phyloP scores from a whole-genome alignment of 2,888 invertebrate genomes.

The Terebella lapidaria region DNA sequence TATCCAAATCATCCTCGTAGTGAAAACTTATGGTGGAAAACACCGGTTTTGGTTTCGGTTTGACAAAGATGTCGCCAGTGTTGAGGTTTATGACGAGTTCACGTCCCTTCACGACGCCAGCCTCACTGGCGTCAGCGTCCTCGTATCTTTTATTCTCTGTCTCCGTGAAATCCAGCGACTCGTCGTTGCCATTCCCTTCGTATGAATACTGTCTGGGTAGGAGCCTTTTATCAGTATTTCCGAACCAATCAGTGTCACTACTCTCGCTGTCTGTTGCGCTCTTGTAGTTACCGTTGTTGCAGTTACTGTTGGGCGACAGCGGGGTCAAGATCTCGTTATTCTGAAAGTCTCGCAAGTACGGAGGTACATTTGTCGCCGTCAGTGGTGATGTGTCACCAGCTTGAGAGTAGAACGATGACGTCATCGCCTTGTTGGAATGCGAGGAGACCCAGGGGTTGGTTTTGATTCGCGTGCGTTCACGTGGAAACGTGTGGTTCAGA shows the following conservation, averaged over 20 bases:
- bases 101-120: not conserved
- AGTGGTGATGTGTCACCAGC: not conserved
- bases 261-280: not conserved
- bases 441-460: not conserved
- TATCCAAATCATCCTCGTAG: not conserved
- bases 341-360: too few species aligned
- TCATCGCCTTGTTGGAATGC: not conserved
- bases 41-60: not conserved
- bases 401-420: not conserved
- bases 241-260: not conserved
- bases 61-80: not conserved
- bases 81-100: not conserved
- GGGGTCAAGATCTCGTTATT: not conserved
- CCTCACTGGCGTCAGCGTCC: not conserved
- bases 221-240: not conserved
- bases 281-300: not conserved
- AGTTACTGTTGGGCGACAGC: not conserved
- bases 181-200: too few species aligned
- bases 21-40: not conserved
- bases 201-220: not conserved
- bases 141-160: too few species aligned
- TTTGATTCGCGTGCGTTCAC: slow-evolving; percentile 1
- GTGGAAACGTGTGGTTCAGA: not conserved
- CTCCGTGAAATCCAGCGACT: too few species aligned
- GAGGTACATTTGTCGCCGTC: not conserved